These are phyloP conservation scores for Lepidocyrtinus sp. DNA, from an alignment of 2,888 invertebrate genomes.

Conservation along the genomic window DNA sequence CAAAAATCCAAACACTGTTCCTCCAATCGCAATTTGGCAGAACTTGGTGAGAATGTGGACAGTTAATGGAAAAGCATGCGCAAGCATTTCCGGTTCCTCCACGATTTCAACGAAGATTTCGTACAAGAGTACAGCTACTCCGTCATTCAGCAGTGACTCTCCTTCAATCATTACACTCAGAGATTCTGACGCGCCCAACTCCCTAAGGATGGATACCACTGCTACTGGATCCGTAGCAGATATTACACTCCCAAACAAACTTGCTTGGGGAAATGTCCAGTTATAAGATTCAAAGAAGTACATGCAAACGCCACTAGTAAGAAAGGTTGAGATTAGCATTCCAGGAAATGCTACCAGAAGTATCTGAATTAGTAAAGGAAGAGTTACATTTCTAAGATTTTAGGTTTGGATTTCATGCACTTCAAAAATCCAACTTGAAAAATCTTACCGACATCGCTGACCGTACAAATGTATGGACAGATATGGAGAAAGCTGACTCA, in stretches of 20 bases:
- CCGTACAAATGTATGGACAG: slow-evolving; percentile 62
- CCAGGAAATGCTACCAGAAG: slow-evolving; percentile 67
- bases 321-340: slow-evolving; percentile 66
- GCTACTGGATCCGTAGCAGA: slow-evolving; percentile 75
- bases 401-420: background rate
- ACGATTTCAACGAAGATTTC: slow-evolving; percentile 71
- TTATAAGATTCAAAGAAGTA: slow-evolving; percentile 61
- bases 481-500: slow-evolving; percentile 67
- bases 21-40: slow-evolving; percentile 72
- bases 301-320: slow-evolving; percentile 57
- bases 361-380: slow-evolving; percentile 50
- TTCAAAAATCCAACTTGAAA: background rate
- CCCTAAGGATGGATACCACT: slow-evolving; percentile 73
- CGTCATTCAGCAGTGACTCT: slow-evolving; percentile 74
- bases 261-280: slow-evolving; percentile 68
- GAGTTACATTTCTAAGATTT: background rate
- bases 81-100: slow-evolving; percentile 40
- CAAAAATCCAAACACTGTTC: slow-evolving; percentile 72
- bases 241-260: slow-evolving; percentile 73
- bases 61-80: slow-evolving; percentile 25
- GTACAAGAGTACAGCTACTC: slow-evolving; percentile 74
- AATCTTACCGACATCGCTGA: slow-evolving; percentile 41
- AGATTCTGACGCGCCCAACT: slow-evolving; percentile 71
- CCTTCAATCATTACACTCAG: slow-evolving; percentile 73
- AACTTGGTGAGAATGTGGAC: slow-evolving; percentile 68